phyloP scores from a whole-genome alignment of 1,140 invertebrate species.

The Paralvinella palmiformis region DNA sequence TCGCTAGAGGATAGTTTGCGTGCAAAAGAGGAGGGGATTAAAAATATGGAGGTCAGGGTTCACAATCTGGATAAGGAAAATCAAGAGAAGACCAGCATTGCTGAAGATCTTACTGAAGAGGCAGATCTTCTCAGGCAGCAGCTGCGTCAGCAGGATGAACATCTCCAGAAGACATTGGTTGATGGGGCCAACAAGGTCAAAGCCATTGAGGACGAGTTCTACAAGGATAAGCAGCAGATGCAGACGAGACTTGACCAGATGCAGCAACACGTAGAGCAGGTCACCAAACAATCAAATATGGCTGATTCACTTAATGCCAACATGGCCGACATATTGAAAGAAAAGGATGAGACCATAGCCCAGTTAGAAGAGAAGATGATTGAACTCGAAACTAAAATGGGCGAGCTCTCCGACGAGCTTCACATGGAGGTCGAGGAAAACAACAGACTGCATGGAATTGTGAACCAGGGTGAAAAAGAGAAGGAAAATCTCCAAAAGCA shows the following conservation, averaged over 20 bases:
- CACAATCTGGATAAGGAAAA: slow-evolving; percentile 38
- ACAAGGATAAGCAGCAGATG: slow-evolving; percentile 25
- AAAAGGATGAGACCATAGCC: slow-evolving; percentile 19
- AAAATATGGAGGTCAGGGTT: slow-evolving; percentile 33
- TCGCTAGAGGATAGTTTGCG: slow-evolving; percentile 34
- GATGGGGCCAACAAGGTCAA: slow-evolving; percentile 32
- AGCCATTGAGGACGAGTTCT: slow-evolving; percentile 35
- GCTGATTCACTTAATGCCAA: slow-evolving; percentile 26
- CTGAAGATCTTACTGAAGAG: slow-evolving; percentile 37
- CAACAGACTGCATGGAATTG: not conserved
- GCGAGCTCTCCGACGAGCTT: slow-evolving; percentile 32
- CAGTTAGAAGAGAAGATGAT: slow-evolving; percentile 44
- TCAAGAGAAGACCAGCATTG: slow-evolving; percentile 34
- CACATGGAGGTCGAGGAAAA: slow-evolving; percentile 11
- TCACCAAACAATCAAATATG: slow-evolving; percentile 17
- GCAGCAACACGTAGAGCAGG: slow-evolving; percentile 32
- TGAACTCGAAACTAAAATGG: slow-evolving; percentile 39
- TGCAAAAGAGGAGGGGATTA: slow-evolving; percentile 36
- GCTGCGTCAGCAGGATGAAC: slow-evolving; percentile 34
- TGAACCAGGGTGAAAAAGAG: not conserved
- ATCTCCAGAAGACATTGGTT: slow-evolving; percentile 29
- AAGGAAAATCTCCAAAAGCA: not conserved
- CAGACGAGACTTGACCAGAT: slow-evolving; percentile 27
- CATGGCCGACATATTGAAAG: slow-evolving; percentile 6
- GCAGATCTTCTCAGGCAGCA: slow-evolving; percentile 23